phyloP scores from a whole-genome alignment of 2,888 invertebrate species.

The Octonoba sinensis region DNA sequence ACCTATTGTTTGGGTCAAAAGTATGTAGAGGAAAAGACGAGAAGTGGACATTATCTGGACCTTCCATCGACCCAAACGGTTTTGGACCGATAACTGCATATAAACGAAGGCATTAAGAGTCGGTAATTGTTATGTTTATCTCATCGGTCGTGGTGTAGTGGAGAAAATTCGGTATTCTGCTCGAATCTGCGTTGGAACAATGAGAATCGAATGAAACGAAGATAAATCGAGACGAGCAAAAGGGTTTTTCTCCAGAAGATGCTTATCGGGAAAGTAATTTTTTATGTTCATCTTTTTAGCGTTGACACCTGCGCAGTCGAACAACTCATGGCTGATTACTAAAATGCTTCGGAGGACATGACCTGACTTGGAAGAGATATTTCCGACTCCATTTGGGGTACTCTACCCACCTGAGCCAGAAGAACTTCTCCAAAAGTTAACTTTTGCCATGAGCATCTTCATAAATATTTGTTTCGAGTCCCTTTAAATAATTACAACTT shows the following conservation, averaged over 20 bases:
- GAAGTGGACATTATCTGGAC: background rate
- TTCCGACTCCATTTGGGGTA: too few species aligned
- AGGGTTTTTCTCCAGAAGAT: slow-evolving; percentile 10
- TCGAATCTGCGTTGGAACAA: slow-evolving; percentile 17
- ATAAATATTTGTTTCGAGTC: too few species aligned
- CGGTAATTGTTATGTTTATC: slow-evolving; percentile 30
- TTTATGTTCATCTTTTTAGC: background rate
- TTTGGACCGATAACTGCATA: slow-evolving; percentile 45
- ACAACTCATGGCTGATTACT: too few species aligned
- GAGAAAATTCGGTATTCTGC: slow-evolving; percentile 22
- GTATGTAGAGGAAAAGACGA: slow-evolving; percentile 17
- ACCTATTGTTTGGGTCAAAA: slow-evolving; percentile 25
- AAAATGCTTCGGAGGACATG: too few species aligned
- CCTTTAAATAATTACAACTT: too few species aligned
- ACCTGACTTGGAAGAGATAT: too few species aligned
- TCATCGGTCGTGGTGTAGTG: background rate
- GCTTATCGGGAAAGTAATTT: slow-evolving; percentile 1
- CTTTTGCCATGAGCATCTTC: too few species aligned
- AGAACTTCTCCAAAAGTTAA: too few species aligned
- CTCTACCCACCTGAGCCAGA: too few species aligned
- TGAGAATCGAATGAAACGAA: slow-evolving; percentile 3
- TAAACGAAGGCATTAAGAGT: slow-evolving; percentile 51
- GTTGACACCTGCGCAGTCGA: background rate
- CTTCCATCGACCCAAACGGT: slow-evolving; percentile 4
- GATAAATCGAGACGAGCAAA: slow-evolving; percentile 17